phyloP scores from a whole-genome alignment of 2,797 vertebrate species.

The Sebastes goodei region DNA sequence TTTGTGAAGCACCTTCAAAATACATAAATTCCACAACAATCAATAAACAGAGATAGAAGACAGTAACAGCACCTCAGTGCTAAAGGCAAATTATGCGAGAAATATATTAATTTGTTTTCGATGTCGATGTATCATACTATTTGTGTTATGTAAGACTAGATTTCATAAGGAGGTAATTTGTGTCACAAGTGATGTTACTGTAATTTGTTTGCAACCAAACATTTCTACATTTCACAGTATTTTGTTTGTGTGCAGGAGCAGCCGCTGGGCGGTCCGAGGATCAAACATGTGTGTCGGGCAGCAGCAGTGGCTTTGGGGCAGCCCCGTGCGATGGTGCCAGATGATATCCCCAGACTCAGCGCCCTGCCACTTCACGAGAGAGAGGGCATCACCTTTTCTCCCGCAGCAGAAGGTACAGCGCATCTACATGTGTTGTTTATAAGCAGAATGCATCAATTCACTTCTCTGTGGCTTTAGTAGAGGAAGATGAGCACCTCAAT shows the following conservation, averaged over 20 bases:
- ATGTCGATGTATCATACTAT: not conserved
- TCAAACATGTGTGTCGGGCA: conserved; percentile 93
- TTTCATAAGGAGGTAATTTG: not conserved
- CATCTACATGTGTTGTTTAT: not conserved
- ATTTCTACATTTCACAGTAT: not conserved
- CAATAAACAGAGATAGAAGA: not conserved
- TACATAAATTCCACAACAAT: not conserved
- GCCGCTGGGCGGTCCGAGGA: conserved; percentile 86
- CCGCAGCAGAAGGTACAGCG: conserved; percentile 82
- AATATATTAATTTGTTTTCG: not conserved
- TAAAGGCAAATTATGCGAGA: not conserved
- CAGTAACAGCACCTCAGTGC: not conserved
- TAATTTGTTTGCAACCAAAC: not conserved
- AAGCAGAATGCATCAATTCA: not conserved
- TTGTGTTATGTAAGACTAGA: not conserved
- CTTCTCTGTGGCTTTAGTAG: not conserved
- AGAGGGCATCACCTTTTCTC: conserved; percentile 84
- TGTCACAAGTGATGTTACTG: not conserved
- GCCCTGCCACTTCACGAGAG: conserved; percentile 91
- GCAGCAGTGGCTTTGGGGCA: conserved; percentile 92
- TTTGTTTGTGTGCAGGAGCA: conserved; percentile 65
- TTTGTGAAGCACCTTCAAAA: not conserved
- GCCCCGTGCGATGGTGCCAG: conserved; percentile 92
- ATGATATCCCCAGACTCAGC: conserved; percentile 91
- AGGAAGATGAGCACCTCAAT: not conserved